phyloP scores from a whole-genome alignment of 2,113 vertebrate species.

The Syngnathus floridae region DNA sequence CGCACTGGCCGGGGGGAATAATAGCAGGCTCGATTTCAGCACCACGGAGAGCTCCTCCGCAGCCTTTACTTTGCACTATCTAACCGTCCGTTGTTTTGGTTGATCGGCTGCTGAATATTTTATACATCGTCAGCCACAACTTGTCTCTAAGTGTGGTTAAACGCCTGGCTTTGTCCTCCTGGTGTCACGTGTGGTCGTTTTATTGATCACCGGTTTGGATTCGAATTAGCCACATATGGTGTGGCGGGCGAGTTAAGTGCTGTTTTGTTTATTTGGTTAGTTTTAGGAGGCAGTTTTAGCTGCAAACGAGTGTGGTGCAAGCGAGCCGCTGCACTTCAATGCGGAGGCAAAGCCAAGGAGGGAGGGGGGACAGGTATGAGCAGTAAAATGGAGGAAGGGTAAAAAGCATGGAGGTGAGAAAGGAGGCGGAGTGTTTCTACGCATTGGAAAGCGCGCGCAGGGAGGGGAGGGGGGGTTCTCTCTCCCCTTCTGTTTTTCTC shows the following conservation, averaged over 20 bases:
- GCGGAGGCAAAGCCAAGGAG: not conserved
- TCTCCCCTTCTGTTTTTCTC: slow-evolving; percentile 4
- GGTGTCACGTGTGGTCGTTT: slow-evolving; percentile 9
- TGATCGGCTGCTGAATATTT: slow-evolving; percentile 52
- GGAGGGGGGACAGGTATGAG: not conserved
- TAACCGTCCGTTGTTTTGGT: not conserved
- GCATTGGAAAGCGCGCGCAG: slow-evolving; percentile 11
- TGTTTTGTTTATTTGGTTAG: not conserved
- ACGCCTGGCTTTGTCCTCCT: slow-evolving; percentile 17
- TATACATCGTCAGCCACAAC: slow-evolving; percentile 38
- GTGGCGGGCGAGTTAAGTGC: not conserved
- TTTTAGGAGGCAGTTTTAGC: not conserved
- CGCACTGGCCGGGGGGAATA: too few species aligned
- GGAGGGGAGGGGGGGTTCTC: not conserved
- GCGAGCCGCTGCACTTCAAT: not conserved
- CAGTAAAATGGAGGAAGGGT: slow-evolving; percentile 38
- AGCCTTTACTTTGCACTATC: not conserved
- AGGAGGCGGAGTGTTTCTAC: not conserved
- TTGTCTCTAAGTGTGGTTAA: slow-evolving; percentile 23
- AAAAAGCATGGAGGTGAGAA: slow-evolving; percentile 12
- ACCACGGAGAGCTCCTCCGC: slow-evolving; percentile 54
- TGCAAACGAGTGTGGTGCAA: not conserved
- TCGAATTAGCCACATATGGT: not conserved
- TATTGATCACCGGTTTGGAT: slow-evolving; percentile 28
- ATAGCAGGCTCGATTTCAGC: slow-evolving; percentile 43